phyloP scores from a whole-genome alignment of 1,140 invertebrate species.

The Trialeurodes vaporariorum region DNA sequence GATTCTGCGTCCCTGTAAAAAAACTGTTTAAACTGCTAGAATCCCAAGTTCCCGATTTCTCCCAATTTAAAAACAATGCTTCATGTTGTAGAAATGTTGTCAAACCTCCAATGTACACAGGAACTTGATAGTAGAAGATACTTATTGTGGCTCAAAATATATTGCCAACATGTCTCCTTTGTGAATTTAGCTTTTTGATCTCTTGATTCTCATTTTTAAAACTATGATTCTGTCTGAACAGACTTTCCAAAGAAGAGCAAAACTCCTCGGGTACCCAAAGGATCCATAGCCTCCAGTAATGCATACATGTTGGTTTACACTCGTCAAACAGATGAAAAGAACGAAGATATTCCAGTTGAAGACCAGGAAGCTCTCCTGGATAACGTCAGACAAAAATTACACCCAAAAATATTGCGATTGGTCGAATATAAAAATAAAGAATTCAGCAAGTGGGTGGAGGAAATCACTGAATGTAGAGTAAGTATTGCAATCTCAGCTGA shows the following conservation, averaged over 20 bases:
- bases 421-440: slow-evolving; percentile 13
- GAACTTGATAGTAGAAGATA: too few species aligned
- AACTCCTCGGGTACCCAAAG: slow-evolving; percentile 37
- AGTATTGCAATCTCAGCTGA: too few species aligned
- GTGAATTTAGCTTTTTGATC: too few species aligned
- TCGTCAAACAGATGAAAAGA: slow-evolving; percentile 15
- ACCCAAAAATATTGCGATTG: slow-evolving; percentile 9
- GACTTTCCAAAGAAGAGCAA: slow-evolving; percentile 35
- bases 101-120: too few species aligned
- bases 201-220: too few species aligned
- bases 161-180: too few species aligned
- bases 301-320: slow-evolving; percentile 58
- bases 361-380: not conserved
- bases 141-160: too few species aligned
- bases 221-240: slow-evolving; percentile 26
- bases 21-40: too few species aligned
- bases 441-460: slow-evolving; percentile 11
- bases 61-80: too few species aligned
- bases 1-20: too few species aligned
- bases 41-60: too few species aligned
- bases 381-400: not conserved
- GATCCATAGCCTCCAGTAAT: slow-evolving; percentile 40
- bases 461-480: slow-evolving; percentile 9
- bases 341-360: not conserved
- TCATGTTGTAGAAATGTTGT: too few species aligned